A percentile compares a stretch with the other conserved stretches of the same genome.
These are phyloP conservation scores for Sinelater perroti DNA, from an alignment of 2,888 invertebrate genomes.

Conservation along the genomic window DNA sequence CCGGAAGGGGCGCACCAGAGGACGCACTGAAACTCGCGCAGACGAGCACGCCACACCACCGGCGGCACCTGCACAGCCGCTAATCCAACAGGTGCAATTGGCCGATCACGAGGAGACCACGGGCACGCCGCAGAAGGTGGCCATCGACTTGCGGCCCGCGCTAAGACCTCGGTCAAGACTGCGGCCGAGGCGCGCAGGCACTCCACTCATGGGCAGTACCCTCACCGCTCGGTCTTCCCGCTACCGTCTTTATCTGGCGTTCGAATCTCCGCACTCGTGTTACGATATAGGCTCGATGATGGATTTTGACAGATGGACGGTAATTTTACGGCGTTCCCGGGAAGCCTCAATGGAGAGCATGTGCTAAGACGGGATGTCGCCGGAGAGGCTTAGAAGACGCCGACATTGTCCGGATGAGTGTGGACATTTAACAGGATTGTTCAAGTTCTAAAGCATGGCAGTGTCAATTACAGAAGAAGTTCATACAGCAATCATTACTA, in stretches of 20 bases:
- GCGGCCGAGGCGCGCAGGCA: constrained; percentile 47
- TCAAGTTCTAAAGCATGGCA: no score
- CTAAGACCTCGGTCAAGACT: constrained; percentile 52
- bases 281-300: constrained; percentile 29
- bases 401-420: no score
- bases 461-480: no score
- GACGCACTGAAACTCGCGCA: constrained; percentile 9
- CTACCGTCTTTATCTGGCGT: constrained; percentile 51
- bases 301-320: constrained; percentile 32
- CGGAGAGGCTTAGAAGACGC: no score
- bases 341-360: no score
- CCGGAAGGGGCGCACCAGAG: neutral
- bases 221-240: constrained; percentile 48
- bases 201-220: constrained; percentile 44
- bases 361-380: no score
- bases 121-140: constrained; percentile 23
- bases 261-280: constrained; percentile 47
- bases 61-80: constrained; percentile 9
- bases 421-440: no score
- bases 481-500: no score
- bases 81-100: constrained; percentile 25
- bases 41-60: constrained; percentile 7
- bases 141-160: constrained; percentile 28
- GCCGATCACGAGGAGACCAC: constrained; percentile 23
- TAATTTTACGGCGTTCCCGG: constrained; percentile 27